Evolutionary conservation across 2,797 vertebrate species (phyloP), one percentile per base, ranked within the genome.

Genomic region (Pangasius mekongensis): DNA sequence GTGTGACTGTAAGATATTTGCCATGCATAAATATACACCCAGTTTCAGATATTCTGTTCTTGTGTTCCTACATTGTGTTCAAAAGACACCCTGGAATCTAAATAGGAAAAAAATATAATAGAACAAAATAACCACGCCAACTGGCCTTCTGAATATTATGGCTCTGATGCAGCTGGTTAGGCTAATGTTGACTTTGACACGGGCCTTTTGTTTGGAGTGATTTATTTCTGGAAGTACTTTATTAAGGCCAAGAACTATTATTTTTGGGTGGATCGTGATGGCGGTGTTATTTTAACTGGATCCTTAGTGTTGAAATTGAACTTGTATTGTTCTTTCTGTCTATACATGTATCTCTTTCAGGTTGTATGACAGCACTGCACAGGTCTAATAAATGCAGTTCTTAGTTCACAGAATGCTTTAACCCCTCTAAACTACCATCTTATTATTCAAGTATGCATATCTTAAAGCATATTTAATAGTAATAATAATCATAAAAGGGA

Each of bases 101-200:
- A 64, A 64, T n/a, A 64, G 81, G 58, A 9, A 60, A 60, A 24
- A 39, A 54, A 62, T 10, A 80, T 27, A 27, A 27, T 43, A 27
- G 22, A 43, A 43, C 22, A 58, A 58, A n/a, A 54, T 52, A 54
- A 30, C 27, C 76, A 33, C 2, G 11, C 74, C 52, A 62, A 3
- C 36, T 43, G 80, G 36, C 36, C 56, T 60, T 56, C 24, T 62
- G 80, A 82, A 9, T 82, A 43, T 62, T 43, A 60, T 62, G 56
- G 18, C 58, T 82, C 80, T 62, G 80, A 43, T 16, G 13, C 20
- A 5, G 58, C 33, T 82, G 22, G 56, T 43, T 62, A 16, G n/a
- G 76, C n/a, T 54, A 54, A 52, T 82, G 22, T 81, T 81, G 78
- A 82, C 78, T 82, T 43, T 82, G 56, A 60, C 78, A 27, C 3